These are phyloP conservation scores for Physocephala rufipes DNA, from an alignment of 2,888 invertebrate genomes.

Conservation along the genomic window DNA sequence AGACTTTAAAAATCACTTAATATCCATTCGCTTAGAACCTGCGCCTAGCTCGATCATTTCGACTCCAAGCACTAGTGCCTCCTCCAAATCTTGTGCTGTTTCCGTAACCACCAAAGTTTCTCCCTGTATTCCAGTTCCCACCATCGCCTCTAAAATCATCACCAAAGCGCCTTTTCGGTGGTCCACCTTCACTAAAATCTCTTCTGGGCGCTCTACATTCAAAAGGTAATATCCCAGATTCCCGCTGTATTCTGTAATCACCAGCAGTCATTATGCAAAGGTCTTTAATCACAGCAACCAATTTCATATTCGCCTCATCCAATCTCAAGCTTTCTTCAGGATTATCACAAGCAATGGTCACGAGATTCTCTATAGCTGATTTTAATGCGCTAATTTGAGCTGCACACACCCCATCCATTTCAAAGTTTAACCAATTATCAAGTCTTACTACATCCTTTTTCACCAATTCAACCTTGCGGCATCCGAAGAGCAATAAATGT, in stretches of 20 bases:
- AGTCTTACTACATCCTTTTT: conserved; percentile 76
- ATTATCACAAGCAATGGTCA: conserved; percentile 80
- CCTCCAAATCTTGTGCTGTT: conserved; percentile 45
- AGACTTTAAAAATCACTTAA: conserved; percentile 40
- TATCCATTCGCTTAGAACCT: conserved; percentile 21
- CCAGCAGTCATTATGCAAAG: conserved; percentile 83
- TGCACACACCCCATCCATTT: conserved; percentile 82
- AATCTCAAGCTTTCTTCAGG: conserved; percentile 78
- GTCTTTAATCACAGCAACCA: conserved; percentile 76
- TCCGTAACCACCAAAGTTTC: conserved; percentile 51
- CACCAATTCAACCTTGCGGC: conserved; percentile 73
- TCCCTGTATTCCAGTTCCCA: conserved; percentile 40
- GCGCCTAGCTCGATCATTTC: conserved; percentile 41
- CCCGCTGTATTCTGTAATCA: conserved; percentile 74
- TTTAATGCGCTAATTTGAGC: conserved; percentile 85
- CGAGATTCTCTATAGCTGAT: conserved; percentile 86
- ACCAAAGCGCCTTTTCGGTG: conserved; percentile 50
- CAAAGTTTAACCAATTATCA: conserved; percentile 94
- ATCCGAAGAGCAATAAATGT: conserved; percentile 91
- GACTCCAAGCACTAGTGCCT: conserved; percentile 30
- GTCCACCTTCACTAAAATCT: conserved; percentile 50
- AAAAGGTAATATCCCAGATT: conserved; percentile 61
- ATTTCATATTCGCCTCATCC: conserved; percentile 62
- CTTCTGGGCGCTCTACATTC: conserved; percentile 55
- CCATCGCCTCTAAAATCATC: conserved; percentile 46